Base-by-base conservation (phyloP, 2,888 invertebrate species). In the Polylopha cassiicola region DNA sequence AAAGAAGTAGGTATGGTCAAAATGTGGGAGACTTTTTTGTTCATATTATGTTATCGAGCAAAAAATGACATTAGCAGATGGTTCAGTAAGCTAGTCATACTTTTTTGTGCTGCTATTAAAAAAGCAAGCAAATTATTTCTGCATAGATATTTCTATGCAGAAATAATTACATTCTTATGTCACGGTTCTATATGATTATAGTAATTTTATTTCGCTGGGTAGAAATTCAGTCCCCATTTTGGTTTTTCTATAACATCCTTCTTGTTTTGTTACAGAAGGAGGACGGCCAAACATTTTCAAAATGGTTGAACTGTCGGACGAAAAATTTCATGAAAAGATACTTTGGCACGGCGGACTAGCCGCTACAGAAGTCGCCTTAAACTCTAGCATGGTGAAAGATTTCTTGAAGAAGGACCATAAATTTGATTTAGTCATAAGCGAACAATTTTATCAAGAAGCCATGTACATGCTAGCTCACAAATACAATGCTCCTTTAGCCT, bases 401-500 rank as follows among this genome's bases (percentile, higher is more conserved):
- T 71, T 86, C 28, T 48, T 86, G 0, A 52, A 51, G 1, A 55
- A 67, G 44, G 72, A 82, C 15, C 65, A 70, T 9, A 62, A 60
- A 27, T 87, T 78, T 24, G 87, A 87, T 47, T 51, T 87, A 5
- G 73, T 87, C 2, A 72, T 87, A 2, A 56, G 68, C n/a, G 86
- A 87, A 50, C 75, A 81, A 27, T 87, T 87, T 49, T 82, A 73
- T 41, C 76, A 75, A 61, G 87, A 87, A 55, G 78, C 87, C 2
- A 50, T 75, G 1, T 67, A 78, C 39, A 61, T 72, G 4, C 50
- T 87, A 5, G 78, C 87, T 0, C 66, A 86, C 41, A 86, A 86
- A 53, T 84, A 84, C 44, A 68, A 78, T 1, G 60, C 81, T 2
- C 85, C 85, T 4, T 53, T 86, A 29, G 69, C 65, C 0, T 46